Evolutionary conservation across 2,113 vertebrate genomes (phyloP).

Genomic region (Phalacrocorax pelagicus): DNA sequence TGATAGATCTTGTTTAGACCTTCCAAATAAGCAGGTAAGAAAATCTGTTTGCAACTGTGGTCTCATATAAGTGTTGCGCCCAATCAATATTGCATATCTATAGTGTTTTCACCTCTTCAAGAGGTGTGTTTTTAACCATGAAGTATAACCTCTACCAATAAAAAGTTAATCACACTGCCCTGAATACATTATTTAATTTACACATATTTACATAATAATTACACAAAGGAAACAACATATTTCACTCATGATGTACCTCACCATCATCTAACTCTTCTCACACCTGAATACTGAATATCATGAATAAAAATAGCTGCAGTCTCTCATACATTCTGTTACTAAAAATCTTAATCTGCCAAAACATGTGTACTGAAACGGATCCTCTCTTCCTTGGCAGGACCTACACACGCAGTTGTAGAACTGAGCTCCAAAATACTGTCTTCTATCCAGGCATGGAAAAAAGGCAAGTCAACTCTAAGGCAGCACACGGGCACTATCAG

Average conservation of each 20-base stretch:
- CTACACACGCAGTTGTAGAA: fast-evolving
- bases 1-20: neutral
- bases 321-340: neutral
- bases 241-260: neutral
- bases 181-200: neutral
- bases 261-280: neutral
- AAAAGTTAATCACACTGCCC: neutral
- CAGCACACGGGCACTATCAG: neutral
- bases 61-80: neutral
- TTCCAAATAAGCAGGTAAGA: neutral
- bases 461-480: neutral
- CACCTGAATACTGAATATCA: neutral
- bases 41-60: neutral
- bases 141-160: neutral
- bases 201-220: neutral
- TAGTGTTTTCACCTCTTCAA: neutral
- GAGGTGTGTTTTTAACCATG: neutral
- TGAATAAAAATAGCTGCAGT: neutral
- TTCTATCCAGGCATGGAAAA: neutral
- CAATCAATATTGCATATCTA: neutral
- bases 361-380: neutral
- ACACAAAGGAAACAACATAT: neutral
- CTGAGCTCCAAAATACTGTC: neutral
- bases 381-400: neutral
- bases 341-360: neutral